phyloP scores from a whole-genome alignment of 2,113 vertebrate species.

The Pipra filicauda region DNA sequence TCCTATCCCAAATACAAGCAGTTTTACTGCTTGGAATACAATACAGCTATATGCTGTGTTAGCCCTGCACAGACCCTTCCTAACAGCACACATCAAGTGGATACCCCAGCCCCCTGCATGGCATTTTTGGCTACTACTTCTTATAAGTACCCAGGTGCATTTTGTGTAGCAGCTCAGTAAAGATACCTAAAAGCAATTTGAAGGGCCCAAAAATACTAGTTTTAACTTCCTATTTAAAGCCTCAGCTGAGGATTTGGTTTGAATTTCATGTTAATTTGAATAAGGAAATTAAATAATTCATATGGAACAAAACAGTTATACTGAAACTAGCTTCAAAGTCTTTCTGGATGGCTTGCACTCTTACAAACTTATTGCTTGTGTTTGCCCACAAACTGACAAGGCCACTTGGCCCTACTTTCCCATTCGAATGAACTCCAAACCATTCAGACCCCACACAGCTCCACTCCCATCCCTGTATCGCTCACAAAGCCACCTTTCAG shows the following conservation, averaged over 20 bases:
- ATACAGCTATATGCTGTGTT: neutral
- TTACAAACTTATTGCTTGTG: neutral
- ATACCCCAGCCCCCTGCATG: neutral
- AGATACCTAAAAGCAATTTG: neutral
- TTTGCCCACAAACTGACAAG: neutral
- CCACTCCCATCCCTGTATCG: neutral
- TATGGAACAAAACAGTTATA: neutral
- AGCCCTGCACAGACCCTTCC: neutral
- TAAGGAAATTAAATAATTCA: neutral
- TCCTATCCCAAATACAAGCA: neutral
- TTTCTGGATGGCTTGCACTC: neutral
- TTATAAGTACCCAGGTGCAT: rapidly evolving
- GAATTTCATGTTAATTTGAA: neutral
- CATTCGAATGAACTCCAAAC: neutral
- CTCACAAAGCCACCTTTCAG: neutral
- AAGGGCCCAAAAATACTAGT: neutral
- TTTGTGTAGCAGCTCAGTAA: neutral
- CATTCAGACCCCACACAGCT: neutral
- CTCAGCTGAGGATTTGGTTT: neutral
- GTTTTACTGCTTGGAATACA: neutral
- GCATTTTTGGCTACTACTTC: neutral
- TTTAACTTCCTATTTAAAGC: neutral
- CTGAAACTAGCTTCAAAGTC: neutral
- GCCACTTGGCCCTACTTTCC: neutral
- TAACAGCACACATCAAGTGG: neutral